phyloP scores from a whole-genome alignment of 2,888 invertebrate genomes.

The Cosmorhoe ocellata region DNA sequence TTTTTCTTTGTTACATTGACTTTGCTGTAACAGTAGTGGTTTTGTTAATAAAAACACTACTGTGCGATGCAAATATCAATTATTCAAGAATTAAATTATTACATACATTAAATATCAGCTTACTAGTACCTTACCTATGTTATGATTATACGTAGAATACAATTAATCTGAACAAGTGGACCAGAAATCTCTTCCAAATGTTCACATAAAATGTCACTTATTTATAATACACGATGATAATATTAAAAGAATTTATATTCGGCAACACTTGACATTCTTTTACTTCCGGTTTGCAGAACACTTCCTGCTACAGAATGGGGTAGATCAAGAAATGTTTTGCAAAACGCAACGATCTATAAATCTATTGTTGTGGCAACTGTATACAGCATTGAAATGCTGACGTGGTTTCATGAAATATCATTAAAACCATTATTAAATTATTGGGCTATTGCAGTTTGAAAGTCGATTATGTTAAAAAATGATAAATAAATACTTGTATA shows the following conservation, averaged over 20 bases:
- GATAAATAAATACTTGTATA: constrained; percentile 52
- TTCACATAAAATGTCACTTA: constrained; percentile 64
- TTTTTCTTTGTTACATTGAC: constrained; percentile 65
- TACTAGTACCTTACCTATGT: constrained; percentile 77
- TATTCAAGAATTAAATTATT: constrained; percentile 80
- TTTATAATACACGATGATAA: constrained; percentile 75
- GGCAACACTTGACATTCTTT: constrained; percentile 81
- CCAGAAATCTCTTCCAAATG: constrained; percentile 29
- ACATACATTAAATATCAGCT: constrained; percentile 80
- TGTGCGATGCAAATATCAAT: constrained; percentile 51
- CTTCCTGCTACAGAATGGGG: constrained; percentile 27
- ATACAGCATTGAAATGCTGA: constrained; percentile 49
- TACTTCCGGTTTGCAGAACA: constrained; percentile 51
- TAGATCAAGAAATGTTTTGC: constrained; percentile 42
- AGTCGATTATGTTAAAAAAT: constrained; percentile 48
- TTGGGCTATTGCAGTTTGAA: constrained; percentile 75
- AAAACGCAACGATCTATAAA: constrained; percentile 62
- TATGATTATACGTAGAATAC: constrained; percentile 70
- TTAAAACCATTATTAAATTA: constrained; percentile 59
- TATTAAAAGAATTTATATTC: constrained; percentile 80
- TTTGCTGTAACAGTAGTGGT: constrained; percentile 37
- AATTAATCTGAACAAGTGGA: constrained; percentile 52
- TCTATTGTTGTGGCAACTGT: constrained; percentile 75
- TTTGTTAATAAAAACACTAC: constrained; percentile 27
- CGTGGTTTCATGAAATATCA: constrained; percentile 47